These are phyloP conservation scores for Buceros bicornis DNA, from an alignment of 2,797 vertebrate genomes.

Conservation along the genomic window DNA sequence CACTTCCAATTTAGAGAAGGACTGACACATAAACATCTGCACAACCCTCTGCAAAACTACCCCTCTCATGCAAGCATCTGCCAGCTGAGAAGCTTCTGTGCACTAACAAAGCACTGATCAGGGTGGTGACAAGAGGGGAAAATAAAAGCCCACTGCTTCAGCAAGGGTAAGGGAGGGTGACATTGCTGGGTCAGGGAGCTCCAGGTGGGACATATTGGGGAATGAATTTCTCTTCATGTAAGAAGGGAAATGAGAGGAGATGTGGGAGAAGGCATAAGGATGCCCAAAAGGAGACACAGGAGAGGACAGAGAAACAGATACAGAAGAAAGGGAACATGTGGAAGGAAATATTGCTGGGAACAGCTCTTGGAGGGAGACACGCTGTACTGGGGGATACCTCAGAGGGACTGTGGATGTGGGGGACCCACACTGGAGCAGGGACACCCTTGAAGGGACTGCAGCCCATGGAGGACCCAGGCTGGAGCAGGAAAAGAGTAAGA, in stretches of 20 bases:
- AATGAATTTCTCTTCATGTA: not conserved
- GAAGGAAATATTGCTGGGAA: not conserved
- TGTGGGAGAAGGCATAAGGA: accelerated
- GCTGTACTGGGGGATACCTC: not conserved
- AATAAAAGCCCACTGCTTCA: not conserved
- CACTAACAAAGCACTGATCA: not conserved
- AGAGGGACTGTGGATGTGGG: not conserved
- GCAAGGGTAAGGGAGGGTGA: not conserved
- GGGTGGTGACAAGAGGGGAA: not conserved
- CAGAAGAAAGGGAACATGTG: not conserved
- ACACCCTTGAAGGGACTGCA: not conserved
- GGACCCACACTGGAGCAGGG: not conserved
- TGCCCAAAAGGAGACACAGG: not conserved
- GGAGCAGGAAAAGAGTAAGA: not conserved
- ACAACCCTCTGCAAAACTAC: not conserved
- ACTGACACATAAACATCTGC: not conserved
- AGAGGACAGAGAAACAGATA: not conserved
- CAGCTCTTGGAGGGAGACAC: not conserved
- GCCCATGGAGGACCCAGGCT: not conserved
- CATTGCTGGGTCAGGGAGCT: not conserved
- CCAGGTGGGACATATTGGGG: not conserved
- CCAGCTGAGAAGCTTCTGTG: not conserved
- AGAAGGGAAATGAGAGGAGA: not conserved
- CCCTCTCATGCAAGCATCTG: not conserved
- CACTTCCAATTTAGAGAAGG: conserved; percentile 7